These are phyloP conservation scores for Polydrusus tereticollis DNA, from an alignment of 2,888 invertebrate genomes.

Conservation along the genomic window DNA sequence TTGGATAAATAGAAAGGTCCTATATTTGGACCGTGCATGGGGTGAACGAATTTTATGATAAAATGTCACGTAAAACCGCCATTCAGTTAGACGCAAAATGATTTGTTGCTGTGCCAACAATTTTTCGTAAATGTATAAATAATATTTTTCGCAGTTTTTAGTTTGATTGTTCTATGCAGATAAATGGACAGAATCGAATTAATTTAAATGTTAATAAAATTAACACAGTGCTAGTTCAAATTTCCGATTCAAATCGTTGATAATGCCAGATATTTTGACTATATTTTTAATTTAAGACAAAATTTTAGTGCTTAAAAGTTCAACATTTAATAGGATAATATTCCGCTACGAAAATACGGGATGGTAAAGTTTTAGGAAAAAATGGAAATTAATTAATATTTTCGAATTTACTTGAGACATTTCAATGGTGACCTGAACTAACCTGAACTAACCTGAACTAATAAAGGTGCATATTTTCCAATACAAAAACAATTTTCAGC, in stretches of 20 bases:
- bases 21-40: neutral
- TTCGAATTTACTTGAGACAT: too few species aligned
- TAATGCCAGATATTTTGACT: too few species aligned
- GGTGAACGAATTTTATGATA: constrained; percentile 27
- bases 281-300: neutral
- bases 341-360: too few species aligned
- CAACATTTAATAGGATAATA: too few species aligned
- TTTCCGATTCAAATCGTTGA: too few species aligned
- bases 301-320: too few species aligned
- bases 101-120: constrained; percentile 1
- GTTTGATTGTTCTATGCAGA: neutral
- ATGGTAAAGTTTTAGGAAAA: too few species aligned
- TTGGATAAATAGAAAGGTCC: neutral
- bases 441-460: too few species aligned
- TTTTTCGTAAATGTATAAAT: neutral
- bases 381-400: too few species aligned
- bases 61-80: constrained; percentile 27
- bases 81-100: neutral
- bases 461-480: too few species aligned
- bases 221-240: neutral
- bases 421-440: too few species aligned
- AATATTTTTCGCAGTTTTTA: neutral
- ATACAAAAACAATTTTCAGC: too few species aligned
- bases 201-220: neutral
- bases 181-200: neutral